Percentiles rank a stretch among this genome's conserved stretches.
Conservation (phyloP, 2,797 vertebrate genomes). For the Tragelaphus oryx region DNA sequence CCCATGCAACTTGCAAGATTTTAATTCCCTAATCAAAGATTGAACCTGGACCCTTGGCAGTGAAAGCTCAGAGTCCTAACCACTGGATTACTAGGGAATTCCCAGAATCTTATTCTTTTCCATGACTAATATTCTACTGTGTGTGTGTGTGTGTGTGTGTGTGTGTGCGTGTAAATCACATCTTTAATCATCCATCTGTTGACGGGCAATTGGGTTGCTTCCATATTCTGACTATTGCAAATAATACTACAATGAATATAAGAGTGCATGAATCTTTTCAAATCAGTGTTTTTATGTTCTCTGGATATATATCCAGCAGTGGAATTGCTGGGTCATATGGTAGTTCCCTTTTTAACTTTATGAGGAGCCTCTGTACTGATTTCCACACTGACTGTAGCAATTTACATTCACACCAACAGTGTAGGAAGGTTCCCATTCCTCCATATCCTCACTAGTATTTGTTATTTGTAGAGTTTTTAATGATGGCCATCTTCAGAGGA, state of each 20-base stretch:
- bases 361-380: not conserved
- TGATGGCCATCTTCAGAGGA: not conserved
- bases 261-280: not conserved
- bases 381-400: not conserved
- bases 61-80: not conserved
- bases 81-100: not conserved
- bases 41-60: not conserved
- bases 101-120: not conserved
- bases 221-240: not conserved
- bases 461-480: not conserved
- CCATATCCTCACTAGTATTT: not conserved
- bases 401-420: not conserved
- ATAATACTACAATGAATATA: not conserved
- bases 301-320: not conserved
- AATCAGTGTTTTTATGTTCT: not conserved
- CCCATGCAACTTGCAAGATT: not conserved
- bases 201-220: not conserved
- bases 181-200: not conserved
- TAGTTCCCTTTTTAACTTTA: not conserved
- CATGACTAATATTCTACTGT: not conserved
- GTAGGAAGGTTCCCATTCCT: not conserved
- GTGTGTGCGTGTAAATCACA: not conserved
- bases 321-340: not conserved
- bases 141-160: not conserved
- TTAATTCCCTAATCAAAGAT: not conserved